phyloP scores from a whole-genome alignment of 35 echinoderm and acorn worm genomes.

The Diadema setosum region DNA sequence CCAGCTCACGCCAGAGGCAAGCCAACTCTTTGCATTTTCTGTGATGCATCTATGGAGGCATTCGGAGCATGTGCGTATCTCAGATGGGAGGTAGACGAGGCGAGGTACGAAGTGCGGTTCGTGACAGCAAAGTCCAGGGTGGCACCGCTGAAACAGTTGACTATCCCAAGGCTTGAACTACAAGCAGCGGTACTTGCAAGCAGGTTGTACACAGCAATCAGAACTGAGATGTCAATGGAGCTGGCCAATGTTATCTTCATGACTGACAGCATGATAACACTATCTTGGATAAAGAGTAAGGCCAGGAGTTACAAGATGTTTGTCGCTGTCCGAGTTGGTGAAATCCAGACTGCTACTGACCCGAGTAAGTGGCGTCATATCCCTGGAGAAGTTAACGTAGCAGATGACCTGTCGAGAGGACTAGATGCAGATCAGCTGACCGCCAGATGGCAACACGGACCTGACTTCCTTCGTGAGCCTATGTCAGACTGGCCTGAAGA shows the following conservation, averaged over 20 bases:
- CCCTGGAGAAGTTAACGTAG: slow-evolving; percentile 60
- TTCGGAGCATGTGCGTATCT: slow-evolving; percentile 31
- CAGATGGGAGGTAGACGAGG: not conserved
- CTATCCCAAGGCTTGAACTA: slow-evolving; percentile 31
- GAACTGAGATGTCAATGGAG: not conserved
- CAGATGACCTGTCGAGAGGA: slow-evolving; percentile 72
- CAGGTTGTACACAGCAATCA: slow-evolving; percentile 13
- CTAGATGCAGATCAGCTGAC: not conserved
- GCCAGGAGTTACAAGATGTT: slow-evolving; percentile 64
- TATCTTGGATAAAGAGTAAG: slow-evolving; percentile 39
- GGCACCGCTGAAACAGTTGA: slow-evolving; percentile 46
- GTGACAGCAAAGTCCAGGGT: slow-evolving; percentile 60
- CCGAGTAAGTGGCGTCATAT: slow-evolving; percentile 4
- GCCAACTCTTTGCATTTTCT: slow-evolving; percentile 29
- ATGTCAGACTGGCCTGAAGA: slow-evolving; percentile 55
- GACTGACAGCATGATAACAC: slow-evolving; percentile 43
- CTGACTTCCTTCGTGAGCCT: slow-evolving; percentile 32
- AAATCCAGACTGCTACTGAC: slow-evolving; percentile 49
- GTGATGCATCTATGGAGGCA: slow-evolving; percentile 31
- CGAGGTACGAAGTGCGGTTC: slow-evolving; percentile 10
- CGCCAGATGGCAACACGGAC: slow-evolving; percentile 37
- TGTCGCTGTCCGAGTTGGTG: slow-evolving; percentile 58
- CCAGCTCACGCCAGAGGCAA: not conserved
- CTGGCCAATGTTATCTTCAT: slow-evolving; percentile 28
- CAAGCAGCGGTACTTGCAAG: slow-evolving; percentile 34